Conservation (phyloP, 2,888 invertebrate species). For the Drosophila dives region DNA sequence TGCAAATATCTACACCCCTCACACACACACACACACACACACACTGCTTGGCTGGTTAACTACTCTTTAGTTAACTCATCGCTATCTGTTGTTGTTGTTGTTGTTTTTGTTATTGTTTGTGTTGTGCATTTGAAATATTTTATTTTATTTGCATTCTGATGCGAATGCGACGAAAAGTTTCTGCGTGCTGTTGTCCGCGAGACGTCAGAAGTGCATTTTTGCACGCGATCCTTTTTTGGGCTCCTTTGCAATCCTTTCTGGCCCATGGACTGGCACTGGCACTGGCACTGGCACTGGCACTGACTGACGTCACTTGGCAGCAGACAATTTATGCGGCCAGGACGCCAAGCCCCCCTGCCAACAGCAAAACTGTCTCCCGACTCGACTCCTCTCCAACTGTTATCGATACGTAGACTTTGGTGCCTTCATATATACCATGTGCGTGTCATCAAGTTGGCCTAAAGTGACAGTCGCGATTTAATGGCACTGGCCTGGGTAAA, state of each 20-base stretch:
- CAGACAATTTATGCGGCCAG: conserved; percentile 70
- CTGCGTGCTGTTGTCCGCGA: conserved; percentile 49
- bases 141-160: conserved; percentile 81
- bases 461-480: conserved; percentile 84
- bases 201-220: conserved; percentile 79
- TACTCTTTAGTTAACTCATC: conserved; percentile 1
- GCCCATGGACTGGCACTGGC: conserved; percentile 25
- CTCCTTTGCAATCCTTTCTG: conserved; percentile 50
- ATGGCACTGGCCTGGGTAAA: conserved; percentile 72
- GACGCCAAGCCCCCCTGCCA: conserved; percentile 45
- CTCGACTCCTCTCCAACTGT: conserved; percentile 41
- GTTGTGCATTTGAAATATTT: conserved; percentile 75
- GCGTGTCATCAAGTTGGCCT: conserved; percentile 84
- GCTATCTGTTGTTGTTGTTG: conserved; percentile 41
- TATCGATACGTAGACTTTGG: conserved; percentile 60
- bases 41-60: neutral
- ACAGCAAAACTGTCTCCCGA: conserved; percentile 14
- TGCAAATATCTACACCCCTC: neutral
- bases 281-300: conserved; percentile 38
- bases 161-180: conserved; percentile 78
- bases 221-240: conserved; percentile 75
- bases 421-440: conserved; percentile 58
- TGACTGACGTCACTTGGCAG: conserved; percentile 69
- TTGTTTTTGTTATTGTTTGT: conserved; percentile 25
- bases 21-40: neutral